phyloP scores from a whole-genome alignment of 1,140 invertebrate species.

The Samia ricini region DNA sequence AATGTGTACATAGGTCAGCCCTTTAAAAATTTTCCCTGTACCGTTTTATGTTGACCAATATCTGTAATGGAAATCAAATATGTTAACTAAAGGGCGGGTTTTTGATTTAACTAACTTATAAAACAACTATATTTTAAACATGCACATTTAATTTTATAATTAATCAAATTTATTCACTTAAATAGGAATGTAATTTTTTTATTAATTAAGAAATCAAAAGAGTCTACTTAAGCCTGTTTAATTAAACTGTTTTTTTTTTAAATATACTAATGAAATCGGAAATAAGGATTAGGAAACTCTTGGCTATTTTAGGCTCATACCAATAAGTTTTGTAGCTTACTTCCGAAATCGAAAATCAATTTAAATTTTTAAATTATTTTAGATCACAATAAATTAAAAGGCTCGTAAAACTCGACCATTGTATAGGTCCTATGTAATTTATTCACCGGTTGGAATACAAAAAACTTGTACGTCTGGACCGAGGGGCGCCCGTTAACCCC shows the following conservation, averaged over 20 bases:
- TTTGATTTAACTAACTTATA: neutral
- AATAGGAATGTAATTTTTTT: too few species aligned
- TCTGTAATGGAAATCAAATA: constrained; percentile 47
- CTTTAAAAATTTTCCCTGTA: constrained; percentile 55
- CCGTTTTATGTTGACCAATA: constrained; percentile 56
- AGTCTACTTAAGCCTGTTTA: too few species aligned
- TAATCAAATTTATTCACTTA: too few species aligned
- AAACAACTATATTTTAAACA: neutral
- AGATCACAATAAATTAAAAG: neutral
- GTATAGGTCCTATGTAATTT: constrained; percentile 56
- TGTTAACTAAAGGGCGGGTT: constrained; percentile 8
- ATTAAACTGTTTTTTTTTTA: neutral
- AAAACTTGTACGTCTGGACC: constrained; percentile 63
- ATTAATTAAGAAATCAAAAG: too few species aligned
- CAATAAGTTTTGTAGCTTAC: neutral
- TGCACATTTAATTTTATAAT: too few species aligned
- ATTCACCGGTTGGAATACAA: constrained; percentile 67
- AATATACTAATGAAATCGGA: neutral
- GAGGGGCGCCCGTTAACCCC: constrained; percentile 41
- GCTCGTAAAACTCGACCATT: constrained; percentile 36
- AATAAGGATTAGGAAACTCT: neutral
- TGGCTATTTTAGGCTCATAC: too few species aligned
- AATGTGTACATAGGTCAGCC: constrained; percentile 75
- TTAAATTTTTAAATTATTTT: neutral
- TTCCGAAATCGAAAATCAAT: neutral